These are phyloP conservation scores for Microtus ochrogaster DNA, from an alignment of 2,113 vertebrate genomes.

Conservation along the genomic window DNA sequence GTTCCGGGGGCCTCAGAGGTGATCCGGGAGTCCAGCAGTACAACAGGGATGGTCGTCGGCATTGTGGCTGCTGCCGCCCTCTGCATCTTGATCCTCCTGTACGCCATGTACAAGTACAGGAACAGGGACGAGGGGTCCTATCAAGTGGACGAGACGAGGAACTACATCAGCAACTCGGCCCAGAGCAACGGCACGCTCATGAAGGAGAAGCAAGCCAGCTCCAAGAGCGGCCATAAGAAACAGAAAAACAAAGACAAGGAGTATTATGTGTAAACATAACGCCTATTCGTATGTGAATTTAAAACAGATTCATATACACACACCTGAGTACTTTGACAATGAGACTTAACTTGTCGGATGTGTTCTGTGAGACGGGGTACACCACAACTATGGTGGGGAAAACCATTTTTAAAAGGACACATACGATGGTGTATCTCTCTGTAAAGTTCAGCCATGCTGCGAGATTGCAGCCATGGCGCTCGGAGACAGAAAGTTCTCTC, in stretches of 20 bases:
- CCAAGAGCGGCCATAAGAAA: slow-evolving; percentile 98
- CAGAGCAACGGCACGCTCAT: slow-evolving; percentile 98
- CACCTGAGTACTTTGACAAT: slow-evolving; percentile 80
- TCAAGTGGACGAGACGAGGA: slow-evolving; percentile 99
- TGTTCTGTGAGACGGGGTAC: slow-evolving; percentile 85
- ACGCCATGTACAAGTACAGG: slow-evolving; percentile 99
- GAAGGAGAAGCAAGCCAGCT: slow-evolving; percentile 98
- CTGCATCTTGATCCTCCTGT: slow-evolving; percentile 99
- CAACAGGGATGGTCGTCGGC: slow-evolving; percentile 99
- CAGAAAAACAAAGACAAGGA: slow-evolving; percentile 99
- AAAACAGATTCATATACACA: slow-evolving; percentile 85
- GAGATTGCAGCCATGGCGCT: slow-evolving; percentile 84
- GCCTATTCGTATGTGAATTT: slow-evolving; percentile 68
- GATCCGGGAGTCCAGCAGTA: slow-evolving; percentile 99
- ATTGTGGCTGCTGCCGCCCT: slow-evolving; percentile 99
- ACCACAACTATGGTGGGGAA: slow-evolving; percentile 89
- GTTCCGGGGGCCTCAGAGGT: slow-evolving; percentile 99
- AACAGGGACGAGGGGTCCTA: slow-evolving; percentile 99
- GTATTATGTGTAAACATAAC: slow-evolving; percentile 95
- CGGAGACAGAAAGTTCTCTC: slow-evolving; percentile 91
- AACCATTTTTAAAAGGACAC: slow-evolving; percentile 84
- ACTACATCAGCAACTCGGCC: slow-evolving; percentile 99
- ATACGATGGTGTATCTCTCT: slow-evolving; percentile 67
- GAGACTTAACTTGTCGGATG: slow-evolving; percentile 84
- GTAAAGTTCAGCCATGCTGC: slow-evolving; percentile 79